Evolutionary conservation across 2,113 vertebrate species (phyloP).

Genomic region (Myrmophylax atrothorax): DNA sequence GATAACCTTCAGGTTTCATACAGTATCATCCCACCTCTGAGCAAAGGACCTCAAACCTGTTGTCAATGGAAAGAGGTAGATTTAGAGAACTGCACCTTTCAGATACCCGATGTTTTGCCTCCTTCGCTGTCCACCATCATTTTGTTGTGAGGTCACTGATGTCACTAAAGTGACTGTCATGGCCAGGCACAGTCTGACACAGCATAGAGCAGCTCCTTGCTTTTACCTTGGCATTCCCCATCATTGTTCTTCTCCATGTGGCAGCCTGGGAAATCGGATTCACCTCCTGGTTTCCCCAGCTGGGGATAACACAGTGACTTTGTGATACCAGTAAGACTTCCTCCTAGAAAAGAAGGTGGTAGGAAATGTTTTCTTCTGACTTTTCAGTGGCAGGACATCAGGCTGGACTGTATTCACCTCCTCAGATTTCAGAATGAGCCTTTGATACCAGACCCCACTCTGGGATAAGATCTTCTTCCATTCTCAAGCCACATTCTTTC

Average conservation of each 20-base stretch:
- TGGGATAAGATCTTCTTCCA: background rate
- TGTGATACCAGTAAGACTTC: background rate
- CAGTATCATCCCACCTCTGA: background rate
- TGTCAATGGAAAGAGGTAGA: background rate
- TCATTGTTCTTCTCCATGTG: fast-evolving
- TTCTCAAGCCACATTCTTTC: background rate
- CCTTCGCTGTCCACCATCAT: background rate
- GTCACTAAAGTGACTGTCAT: fast-evolving
- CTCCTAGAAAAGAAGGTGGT: background rate
- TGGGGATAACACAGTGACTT: background rate
- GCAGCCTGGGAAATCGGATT: background rate
- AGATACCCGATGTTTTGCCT: background rate
- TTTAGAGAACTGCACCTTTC: background rate
- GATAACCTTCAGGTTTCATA: background rate
- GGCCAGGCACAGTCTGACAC: background rate
- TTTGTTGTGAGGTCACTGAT: background rate
- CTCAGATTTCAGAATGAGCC: background rate
- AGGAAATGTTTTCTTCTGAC: background rate
- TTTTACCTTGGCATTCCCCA: background rate
- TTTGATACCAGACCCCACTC: background rate
- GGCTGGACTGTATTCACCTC: background rate
- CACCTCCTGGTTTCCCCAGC: background rate
- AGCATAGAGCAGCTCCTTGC: background rate
- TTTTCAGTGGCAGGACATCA: background rate
- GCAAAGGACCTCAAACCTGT: background rate